Conservation (phyloP, 1,140 invertebrate species). For the Tetramorium parvispinum region DNA sequence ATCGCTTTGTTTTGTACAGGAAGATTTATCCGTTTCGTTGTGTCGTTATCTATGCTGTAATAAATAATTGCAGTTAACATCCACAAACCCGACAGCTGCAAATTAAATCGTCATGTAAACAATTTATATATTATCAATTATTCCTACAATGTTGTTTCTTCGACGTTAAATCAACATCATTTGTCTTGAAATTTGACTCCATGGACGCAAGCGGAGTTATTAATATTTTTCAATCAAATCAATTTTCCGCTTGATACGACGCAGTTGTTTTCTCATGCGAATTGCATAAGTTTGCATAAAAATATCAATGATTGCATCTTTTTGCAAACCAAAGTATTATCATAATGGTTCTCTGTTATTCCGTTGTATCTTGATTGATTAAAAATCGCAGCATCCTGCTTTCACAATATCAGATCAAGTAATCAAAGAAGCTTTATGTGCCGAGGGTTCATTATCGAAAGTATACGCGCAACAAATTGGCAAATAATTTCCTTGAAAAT, state of each 20-base stretch:
- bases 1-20: constrained; percentile 25
- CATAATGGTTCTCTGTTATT: constrained; percentile 14
- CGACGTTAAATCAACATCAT: background rate
- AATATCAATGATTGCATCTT: constrained; percentile 14
- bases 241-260: background rate
- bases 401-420: background rate
- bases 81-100: background rate
- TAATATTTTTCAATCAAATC: background rate
- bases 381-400: constrained; percentile 31
- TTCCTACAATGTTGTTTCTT: background rate
- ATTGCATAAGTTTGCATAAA: background rate
- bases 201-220: background rate
- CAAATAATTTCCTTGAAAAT: constrained; percentile 24
- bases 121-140: background rate
- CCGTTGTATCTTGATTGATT: constrained; percentile 29
- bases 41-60: background rate
- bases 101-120: constrained; percentile 38
- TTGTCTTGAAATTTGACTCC: background rate
- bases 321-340: constrained; percentile 27
- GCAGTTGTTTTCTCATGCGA: background rate
- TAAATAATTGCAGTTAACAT: constrained; percentile 27
- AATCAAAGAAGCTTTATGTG: background rate
- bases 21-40: constrained; percentile 38
- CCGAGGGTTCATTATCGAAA: constrained; percentile 22
- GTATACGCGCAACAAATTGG: constrained; percentile 16